A percentile compares a stretch with the other conserved stretches of the same genome.
Evolutionary conservation across 2,888 invertebrate genomes (phyloP).

Genomic region (Nasonovia ribisnigri): DNA sequence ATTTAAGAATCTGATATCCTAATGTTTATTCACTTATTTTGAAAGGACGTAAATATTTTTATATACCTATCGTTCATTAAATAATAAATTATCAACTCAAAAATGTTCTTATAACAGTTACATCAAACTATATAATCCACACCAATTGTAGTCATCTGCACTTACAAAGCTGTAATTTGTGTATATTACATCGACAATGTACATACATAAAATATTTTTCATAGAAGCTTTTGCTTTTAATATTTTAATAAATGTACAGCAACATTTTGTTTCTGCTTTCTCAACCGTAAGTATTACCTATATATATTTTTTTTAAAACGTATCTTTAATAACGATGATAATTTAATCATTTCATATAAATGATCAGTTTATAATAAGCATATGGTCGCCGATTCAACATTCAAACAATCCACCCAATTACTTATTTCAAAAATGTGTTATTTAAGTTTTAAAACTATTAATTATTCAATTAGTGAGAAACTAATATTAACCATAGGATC

Average conservation of each 20-base stretch:
- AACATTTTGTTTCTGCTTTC: background rate
- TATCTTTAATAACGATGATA: background rate
- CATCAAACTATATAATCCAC: background rate
- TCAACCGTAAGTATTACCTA: conserved; percentile 26
- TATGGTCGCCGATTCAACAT: background rate
- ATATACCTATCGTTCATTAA: background rate
- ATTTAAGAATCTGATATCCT: background rate
- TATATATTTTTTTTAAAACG: background rate
- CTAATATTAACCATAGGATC: background rate
- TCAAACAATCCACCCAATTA: background rate
- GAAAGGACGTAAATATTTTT: background rate
- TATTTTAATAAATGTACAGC: background rate
- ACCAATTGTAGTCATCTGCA: background rate
- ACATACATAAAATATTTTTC: background rate
- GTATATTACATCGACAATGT: background rate
- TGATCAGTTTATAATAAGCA: too few relatives aligned
- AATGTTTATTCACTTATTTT: background rate
- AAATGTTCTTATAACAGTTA: background rate
- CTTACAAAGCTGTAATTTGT: background rate
- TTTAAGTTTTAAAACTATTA: background rate
- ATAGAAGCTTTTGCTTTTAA: background rate
- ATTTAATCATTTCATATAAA: background rate
- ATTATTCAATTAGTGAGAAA: background rate
- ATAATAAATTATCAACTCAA: background rate
- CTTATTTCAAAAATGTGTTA: background rate